phyloP scores from a whole-genome alignment of 2,797 vertebrate genomes.

The Petrocephalus sullivani region DNA sequence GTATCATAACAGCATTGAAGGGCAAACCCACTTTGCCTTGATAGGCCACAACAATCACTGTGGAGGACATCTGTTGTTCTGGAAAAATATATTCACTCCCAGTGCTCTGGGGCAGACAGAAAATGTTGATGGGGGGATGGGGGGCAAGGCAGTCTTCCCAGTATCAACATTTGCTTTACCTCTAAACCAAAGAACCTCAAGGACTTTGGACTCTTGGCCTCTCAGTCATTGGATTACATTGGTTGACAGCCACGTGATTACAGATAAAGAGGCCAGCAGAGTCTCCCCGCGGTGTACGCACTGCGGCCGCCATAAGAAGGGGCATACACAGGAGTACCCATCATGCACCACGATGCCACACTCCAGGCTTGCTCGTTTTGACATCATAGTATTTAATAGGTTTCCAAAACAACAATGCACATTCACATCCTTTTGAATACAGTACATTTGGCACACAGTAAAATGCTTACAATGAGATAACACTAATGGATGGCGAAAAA shows the following conservation, averaged over 20 bases:
- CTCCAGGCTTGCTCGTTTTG: conserved; percentile 41
- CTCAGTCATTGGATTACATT: background rate
- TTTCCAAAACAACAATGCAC: conserved; percentile 82
- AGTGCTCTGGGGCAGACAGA: background rate
- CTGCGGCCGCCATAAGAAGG: background rate
- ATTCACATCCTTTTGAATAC: conserved; percentile 94
- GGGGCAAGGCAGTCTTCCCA: background rate
- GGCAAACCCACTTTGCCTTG: background rate
- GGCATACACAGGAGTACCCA: background rate
- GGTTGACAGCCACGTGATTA: background rate
- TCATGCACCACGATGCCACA: background rate
- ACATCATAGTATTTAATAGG: conserved; percentile 86
- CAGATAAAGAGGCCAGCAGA: background rate
- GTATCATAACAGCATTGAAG: background rate
- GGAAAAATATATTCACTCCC: background rate
- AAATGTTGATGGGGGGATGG: background rate
- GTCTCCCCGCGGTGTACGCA: background rate
- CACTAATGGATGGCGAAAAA: conserved; percentile 75
- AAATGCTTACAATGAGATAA: conserved; percentile 93
- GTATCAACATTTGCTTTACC: conserved; percentile 17
- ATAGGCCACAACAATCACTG: background rate
- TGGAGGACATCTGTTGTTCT: background rate
- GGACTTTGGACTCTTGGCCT: background rate
- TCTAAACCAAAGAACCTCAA: conserved; percentile 18
- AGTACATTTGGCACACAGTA: conserved; percentile 93